Evolutionary conservation across 2,797 vertebrate genomes (phyloP).

Genomic region (Pyrrhura leucotis): DNA sequence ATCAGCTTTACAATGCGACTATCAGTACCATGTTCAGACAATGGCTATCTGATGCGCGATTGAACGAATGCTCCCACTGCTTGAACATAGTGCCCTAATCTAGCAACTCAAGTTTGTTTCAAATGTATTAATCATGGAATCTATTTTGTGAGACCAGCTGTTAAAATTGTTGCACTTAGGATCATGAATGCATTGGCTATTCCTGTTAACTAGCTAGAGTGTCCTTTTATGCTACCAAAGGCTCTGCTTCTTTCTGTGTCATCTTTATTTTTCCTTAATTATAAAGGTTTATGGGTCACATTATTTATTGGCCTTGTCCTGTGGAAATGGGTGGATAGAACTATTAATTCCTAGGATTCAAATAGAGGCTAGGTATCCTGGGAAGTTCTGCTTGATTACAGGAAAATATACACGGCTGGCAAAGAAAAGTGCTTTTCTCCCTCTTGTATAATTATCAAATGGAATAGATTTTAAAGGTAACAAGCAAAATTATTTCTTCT

Average conservation of each 20-base stretch:
- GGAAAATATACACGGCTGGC: background rate
- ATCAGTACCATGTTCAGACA: background rate
- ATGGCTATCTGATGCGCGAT: background rate
- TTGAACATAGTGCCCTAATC: slow-evolving; percentile 10
- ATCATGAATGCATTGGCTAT: background rate
- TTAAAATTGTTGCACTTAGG: slow-evolving; percentile 16
- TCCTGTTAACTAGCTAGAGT: background rate
- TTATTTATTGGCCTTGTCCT: background rate
- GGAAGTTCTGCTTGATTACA: background rate
- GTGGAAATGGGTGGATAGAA: slow-evolving; percentile 7
- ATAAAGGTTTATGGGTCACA: background rate
- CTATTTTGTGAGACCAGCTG: slow-evolving; percentile 47
- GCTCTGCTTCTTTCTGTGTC: background rate
- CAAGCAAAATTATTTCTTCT: background rate
- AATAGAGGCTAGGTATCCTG: background rate
- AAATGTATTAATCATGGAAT: slow-evolving; percentile 46
- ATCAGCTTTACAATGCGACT: slow-evolving; percentile 17
- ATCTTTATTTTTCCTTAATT: background rate
- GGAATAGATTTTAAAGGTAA: slow-evolving; percentile 40
- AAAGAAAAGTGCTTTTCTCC: background rate
- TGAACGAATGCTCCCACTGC: background rate
- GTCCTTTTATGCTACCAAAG: slow-evolving; percentile 1
- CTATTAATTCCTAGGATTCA: slow-evolving; percentile 2
- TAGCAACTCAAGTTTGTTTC: slow-evolving; percentile 15
- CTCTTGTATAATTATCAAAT: slow-evolving; percentile 18